phyloP scores from a whole-genome alignment of 2,888 invertebrate species.

The Cheilosia vernalis region DNA sequence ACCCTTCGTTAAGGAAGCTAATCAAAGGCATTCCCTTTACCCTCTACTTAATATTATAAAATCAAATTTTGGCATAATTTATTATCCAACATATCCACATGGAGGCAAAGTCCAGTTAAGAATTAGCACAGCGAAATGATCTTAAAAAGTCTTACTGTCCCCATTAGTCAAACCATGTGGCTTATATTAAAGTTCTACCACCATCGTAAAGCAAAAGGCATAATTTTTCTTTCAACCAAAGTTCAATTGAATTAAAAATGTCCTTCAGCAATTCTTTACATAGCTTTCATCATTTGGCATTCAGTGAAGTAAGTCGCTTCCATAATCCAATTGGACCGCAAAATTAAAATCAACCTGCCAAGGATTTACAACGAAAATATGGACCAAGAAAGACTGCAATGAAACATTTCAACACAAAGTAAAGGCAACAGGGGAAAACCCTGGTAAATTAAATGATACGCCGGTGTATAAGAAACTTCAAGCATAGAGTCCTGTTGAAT shows the following conservation, averaged over 20 bases:
- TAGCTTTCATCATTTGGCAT: constrained; percentile 28
- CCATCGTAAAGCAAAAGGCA: not conserved
- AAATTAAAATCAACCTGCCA: not conserved
- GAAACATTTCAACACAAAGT: constrained; percentile 30
- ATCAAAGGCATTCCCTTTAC: not conserved
- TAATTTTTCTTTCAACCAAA: constrained; percentile 19
- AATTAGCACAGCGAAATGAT: not conserved
- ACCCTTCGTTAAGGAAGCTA: not conserved
- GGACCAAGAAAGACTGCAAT: not conserved
- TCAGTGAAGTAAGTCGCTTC: constrained; percentile 28
- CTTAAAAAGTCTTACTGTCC: constrained; percentile 30
- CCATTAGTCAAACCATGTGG: constrained; percentile 39
- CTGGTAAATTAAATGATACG: constrained; percentile 29
- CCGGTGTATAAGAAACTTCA: not conserved
- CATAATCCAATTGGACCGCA: constrained; percentile 32
- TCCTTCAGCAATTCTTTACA: constrained; percentile 23
- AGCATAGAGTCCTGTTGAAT: not conserved
- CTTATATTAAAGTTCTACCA: constrained; percentile 1
- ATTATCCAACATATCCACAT: not conserved
- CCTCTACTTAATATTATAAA: not conserved
- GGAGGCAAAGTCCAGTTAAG: not conserved
- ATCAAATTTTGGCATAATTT: not conserved
- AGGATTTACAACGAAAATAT: constrained; percentile 5
- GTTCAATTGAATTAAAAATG: constrained; percentile 50
- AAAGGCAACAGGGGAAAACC: constrained; percentile 20